These are phyloP conservation scores for Thermophis baileyi DNA, from an alignment of 2,113 vertebrate species.

Conservation along the genomic window DNA sequence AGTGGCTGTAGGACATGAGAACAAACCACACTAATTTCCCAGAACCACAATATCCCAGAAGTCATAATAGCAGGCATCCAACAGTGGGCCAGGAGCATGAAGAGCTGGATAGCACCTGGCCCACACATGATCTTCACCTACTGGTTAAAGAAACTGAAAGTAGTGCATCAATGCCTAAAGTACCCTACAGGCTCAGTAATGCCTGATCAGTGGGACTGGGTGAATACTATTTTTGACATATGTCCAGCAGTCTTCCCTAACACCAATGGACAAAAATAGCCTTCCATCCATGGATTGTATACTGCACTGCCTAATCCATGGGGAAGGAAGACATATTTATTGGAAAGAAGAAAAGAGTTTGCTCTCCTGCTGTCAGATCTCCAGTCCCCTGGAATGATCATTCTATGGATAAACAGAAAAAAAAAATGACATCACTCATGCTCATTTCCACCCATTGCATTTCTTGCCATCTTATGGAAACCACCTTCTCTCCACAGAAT, in stretches of 20 bases:
- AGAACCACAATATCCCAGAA: too few species aligned
- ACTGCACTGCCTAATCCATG: not conserved
- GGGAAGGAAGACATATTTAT: not conserved
- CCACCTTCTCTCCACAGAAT: not conserved
- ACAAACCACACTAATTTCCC: too few species aligned
- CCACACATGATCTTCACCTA: too few species aligned
- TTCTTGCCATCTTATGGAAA: not conserved
- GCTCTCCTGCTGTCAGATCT: not conserved
- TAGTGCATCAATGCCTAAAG: too few species aligned
- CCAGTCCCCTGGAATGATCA: not conserved
- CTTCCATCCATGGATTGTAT: not conserved
- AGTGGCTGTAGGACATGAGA: too few species aligned
- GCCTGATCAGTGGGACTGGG: not conserved
- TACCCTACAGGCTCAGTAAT: not conserved
- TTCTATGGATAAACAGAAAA: not conserved
- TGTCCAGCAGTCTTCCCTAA: not conserved
- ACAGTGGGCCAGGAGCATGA: too few species aligned
- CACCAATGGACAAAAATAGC: not conserved
- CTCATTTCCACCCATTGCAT: not conserved
- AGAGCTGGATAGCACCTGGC: too few species aligned
- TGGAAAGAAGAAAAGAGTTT: not conserved
- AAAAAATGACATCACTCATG: not conserved
- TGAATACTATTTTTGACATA: not conserved
- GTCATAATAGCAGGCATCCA: too few species aligned
- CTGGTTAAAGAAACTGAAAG: too few species aligned